Evolutionary conservation across 2,888 invertebrate genomes (phyloP).

Genomic region (Ophioninae sp.): DNA sequence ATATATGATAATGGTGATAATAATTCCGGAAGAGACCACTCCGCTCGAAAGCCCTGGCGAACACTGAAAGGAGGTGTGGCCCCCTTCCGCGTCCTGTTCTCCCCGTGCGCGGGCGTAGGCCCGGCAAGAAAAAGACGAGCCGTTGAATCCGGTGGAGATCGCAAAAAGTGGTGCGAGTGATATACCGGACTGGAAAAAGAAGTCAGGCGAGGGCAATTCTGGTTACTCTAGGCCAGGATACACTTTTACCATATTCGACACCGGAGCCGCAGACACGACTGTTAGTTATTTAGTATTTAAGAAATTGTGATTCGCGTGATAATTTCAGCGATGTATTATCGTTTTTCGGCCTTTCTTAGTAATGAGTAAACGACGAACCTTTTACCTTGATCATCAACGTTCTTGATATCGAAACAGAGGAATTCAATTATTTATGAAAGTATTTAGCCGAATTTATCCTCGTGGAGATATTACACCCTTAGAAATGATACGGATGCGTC

Average conservation of each 20-base stretch:
- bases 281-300: slow-evolving; percentile 7
- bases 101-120: not conserved
- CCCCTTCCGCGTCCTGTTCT: slow-evolving; percentile 33
- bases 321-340: slow-evolving; percentile 12
- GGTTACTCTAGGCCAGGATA: slow-evolving; percentile 44
- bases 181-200: slow-evolving; percentile 24
- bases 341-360: not conserved
- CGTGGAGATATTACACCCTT: not conserved
- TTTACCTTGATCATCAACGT: too few species aligned
- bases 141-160: slow-evolving; percentile 34
- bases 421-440: not conserved
- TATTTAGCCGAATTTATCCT: not conserved
- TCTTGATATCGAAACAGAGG: not conserved
- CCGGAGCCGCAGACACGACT: slow-evolving; percentile 23
- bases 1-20: slow-evolving; percentile 80
- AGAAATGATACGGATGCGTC: not conserved
- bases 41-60: slow-evolving; percentile 62
- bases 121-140: slow-evolving; percentile 49
- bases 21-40: slow-evolving; percentile 77
- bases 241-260: slow-evolving; percentile 35
- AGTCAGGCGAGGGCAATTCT: slow-evolving; percentile 43
- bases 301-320: not conserved
- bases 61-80: slow-evolving; percentile 52
- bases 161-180: slow-evolving; percentile 40
- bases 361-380: not conserved